These are phyloP conservation scores for Mus spretus DNA, from an alignment of 2,797 vertebrate genomes.

Conservation along the genomic window DNA sequence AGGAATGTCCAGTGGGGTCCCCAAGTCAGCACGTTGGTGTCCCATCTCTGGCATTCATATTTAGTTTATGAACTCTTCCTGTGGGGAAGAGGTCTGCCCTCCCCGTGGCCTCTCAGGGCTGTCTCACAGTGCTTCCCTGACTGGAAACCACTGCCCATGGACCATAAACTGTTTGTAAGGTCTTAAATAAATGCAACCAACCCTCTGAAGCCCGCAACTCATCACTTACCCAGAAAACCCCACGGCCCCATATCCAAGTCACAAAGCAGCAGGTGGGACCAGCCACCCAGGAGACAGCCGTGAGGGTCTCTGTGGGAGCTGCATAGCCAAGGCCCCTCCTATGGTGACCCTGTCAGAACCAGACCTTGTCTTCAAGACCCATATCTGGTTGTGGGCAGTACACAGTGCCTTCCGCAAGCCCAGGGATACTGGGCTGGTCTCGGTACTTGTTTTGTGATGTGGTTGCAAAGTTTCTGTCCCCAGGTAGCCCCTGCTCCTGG, in stretches of 20 bases:
- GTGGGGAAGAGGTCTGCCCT: neutral
- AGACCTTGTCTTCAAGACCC: neutral
- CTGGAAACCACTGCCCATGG: constrained; percentile 39
- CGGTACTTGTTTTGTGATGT: neutral
- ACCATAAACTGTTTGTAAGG: constrained; percentile 77
- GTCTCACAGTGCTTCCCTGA: neutral
- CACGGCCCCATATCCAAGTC: neutral
- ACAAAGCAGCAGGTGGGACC: constrained; percentile 41
- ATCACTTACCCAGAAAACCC: neutral
- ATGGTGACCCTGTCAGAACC: fast-evolving
- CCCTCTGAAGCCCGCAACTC: constrained; percentile 67
- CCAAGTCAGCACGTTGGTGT: neutral
- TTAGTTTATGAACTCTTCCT: neutral
- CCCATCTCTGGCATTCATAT: neutral
- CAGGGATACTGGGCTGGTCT: neutral
- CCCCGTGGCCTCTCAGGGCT: neutral
- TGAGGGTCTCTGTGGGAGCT: fast-evolving
- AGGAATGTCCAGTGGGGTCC: neutral
- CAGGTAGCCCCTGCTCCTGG: neutral
- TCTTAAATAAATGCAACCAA: constrained; percentile 74
- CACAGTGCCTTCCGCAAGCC: neutral
- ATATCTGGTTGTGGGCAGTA: fast-evolving
- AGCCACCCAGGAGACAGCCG: neutral
- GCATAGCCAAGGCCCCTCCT: neutral
- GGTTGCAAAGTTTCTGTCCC: neutral